Conservation (phyloP, 2,797 vertebrate genomes). For the Lepus townsendii region DNA sequence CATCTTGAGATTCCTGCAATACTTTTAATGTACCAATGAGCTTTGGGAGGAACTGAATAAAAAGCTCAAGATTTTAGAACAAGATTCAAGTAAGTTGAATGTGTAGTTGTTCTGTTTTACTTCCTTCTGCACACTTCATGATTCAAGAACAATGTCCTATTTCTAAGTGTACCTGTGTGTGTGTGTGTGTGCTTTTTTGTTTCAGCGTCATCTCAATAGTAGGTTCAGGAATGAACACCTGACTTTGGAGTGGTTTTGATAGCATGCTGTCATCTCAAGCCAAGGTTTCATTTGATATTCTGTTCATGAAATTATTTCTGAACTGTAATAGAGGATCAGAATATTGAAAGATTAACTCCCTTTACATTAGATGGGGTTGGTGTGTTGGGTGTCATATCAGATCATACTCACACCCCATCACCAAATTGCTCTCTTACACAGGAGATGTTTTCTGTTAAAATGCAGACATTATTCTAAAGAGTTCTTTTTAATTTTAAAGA, state of each 20-base stretch:
- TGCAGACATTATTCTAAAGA: not conserved
- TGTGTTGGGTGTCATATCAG: not conserved
- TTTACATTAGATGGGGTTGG: not conserved
- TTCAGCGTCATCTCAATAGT: not conserved
- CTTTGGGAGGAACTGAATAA: constrained; percentile 12
- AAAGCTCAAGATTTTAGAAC: not conserved
- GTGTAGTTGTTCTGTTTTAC: not conserved
- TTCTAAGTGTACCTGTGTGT: not conserved
- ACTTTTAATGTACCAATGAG: not conserved
- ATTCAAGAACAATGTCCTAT: not conserved
- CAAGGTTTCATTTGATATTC: not conserved
- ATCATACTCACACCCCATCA: not conserved
- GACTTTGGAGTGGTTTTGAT: not conserved
- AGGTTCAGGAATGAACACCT: not conserved
- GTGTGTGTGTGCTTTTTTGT: not conserved
- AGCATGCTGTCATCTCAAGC: not conserved
- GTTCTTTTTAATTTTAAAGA: not conserved
- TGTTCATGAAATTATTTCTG: constrained; percentile 18
- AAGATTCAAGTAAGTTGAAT: constrained; percentile 39
- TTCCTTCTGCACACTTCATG: not conserved
- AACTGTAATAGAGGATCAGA: not conserved
- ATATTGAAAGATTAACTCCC: not conserved
- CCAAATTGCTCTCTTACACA: not conserved
- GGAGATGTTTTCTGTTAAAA: not conserved
- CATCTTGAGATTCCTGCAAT: constrained; percentile 21